These are phyloP conservation scores for Colaptes auratus DNA, from an alignment of 2,113 vertebrate genomes.

Conservation along the genomic window DNA sequence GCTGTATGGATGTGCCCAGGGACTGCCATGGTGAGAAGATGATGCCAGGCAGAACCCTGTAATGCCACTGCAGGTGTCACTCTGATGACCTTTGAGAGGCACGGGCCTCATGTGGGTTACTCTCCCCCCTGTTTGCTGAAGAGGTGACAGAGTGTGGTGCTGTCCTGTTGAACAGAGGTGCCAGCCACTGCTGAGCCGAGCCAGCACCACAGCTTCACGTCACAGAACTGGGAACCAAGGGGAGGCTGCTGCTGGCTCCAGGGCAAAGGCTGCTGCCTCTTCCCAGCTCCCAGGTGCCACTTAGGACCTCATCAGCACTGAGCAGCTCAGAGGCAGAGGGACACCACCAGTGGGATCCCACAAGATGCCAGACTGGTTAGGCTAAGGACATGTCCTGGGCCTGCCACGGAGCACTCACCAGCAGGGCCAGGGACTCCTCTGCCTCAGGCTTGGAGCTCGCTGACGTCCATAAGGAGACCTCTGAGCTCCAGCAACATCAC, in stretches of 20 bases:
- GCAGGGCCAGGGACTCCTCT: neutral
- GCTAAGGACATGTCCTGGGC: neutral
- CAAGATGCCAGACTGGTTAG: neutral
- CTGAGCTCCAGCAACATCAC: neutral
- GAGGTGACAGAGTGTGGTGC: accelerated
- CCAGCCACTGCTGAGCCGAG: neutral
- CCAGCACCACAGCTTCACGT: neutral
- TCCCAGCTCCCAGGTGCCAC: neutral
- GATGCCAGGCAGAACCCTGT: neutral
- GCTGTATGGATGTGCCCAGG: accelerated
- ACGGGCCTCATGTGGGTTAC: neutral
- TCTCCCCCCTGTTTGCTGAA: neutral
- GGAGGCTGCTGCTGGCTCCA: accelerated
- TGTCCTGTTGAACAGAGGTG: neutral
- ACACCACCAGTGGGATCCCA: neutral
- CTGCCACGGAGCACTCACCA: conserved; percentile 32
- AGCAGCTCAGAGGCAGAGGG: neutral
- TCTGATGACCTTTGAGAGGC: neutral
- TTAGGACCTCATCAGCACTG: accelerated
- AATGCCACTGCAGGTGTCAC: neutral
- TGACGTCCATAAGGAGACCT: neutral
- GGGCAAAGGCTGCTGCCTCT: neutral
- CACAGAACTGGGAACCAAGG: neutral
- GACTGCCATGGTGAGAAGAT: neutral
- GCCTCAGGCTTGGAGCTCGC: neutral